Percentiles rank a stretch among this genome's conserved stretches.
phyloP scores from a whole-genome alignment of 2,888 invertebrate genomes.

The Brachyptera risi region DNA sequence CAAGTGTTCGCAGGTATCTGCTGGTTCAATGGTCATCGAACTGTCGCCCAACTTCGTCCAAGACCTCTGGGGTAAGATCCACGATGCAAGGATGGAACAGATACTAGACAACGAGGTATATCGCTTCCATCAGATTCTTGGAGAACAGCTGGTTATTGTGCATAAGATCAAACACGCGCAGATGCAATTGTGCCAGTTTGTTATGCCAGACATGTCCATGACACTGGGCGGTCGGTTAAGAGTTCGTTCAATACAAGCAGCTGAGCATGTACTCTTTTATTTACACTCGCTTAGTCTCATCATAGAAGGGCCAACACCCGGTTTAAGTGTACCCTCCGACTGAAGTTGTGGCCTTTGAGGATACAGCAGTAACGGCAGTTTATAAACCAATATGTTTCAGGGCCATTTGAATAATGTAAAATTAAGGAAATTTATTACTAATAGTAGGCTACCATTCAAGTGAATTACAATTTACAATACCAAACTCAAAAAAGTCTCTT shows the following conservation, averaged over 20 bases:
- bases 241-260: conserved; percentile 36
- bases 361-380: no score
- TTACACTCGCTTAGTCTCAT: no score
- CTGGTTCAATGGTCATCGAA: neutral
- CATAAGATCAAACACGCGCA: conserved; percentile 39
- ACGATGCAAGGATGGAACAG: conserved; percentile 22
- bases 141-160: conserved; percentile 36
- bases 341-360: no score
- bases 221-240: conserved; percentile 41
- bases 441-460: no score
- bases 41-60: neutral
- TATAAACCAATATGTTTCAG: no score
- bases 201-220: conserved; percentile 39
- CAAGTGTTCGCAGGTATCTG: conserved; percentile 28
- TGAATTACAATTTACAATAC: no score
- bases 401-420: no score
- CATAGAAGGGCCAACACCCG: no score
- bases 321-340: no score
- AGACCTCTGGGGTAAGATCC: conserved; percentile 22
- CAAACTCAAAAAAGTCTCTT: no score
- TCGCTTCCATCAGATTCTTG: conserved; percentile 38
- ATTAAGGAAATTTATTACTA: no score
- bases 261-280: conserved; percentile 39
- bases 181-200: conserved; percentile 39
- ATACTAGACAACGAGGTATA: conserved; percentile 37